These are phyloP conservation scores for Apoda limacodes DNA, from an alignment of 2,888 invertebrate species.

Conservation along the genomic window DNA sequence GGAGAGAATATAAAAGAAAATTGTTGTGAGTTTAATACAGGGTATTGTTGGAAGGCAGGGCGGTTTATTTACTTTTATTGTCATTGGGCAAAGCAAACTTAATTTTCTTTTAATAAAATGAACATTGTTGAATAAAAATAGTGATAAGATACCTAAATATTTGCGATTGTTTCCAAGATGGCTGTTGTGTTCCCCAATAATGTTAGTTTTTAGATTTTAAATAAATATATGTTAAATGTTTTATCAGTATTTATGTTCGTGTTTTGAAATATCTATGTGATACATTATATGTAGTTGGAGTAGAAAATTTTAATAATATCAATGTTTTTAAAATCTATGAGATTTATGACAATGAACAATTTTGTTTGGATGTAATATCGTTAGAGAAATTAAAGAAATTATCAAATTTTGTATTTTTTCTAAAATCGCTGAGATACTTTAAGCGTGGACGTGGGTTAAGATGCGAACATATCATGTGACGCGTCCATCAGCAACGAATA, in stretches of 20 bases:
- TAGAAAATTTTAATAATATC: slow-evolving; percentile 45
- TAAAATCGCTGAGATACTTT: too few species aligned
- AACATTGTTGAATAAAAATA: too few species aligned
- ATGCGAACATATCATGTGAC: too few species aligned
- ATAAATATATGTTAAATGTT: slow-evolving; percentile 57
- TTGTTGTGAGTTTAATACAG: slow-evolving; percentile 59
- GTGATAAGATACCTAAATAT: too few species aligned
- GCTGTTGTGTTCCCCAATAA: slow-evolving; percentile 57
- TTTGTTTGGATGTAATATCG: slow-evolving; percentile 35
- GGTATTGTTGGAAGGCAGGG: slow-evolving; percentile 43
- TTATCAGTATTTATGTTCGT: slow-evolving; percentile 53
- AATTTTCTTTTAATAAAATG: too few species aligned
- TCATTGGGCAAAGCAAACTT: too few species aligned
- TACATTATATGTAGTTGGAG: slow-evolving; percentile 41
- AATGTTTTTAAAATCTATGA: too few species aligned
- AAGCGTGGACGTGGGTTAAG: too few species aligned
- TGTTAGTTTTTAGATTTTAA: slow-evolving; percentile 34
- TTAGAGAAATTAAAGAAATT: too few species aligned
- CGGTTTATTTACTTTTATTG: slow-evolving; percentile 22
- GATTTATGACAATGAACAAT: slow-evolving; percentile 46
- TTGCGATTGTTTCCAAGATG: slow-evolving; percentile 39
- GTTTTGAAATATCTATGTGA: slow-evolving; percentile 49
- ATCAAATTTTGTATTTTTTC: too few species aligned
- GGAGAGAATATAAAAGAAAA: slow-evolving; percentile 29
- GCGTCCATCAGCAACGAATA: too few species aligned